A percentile compares a stretch with the other conserved stretches of the same genome.
These are phyloP conservation scores for Antheraea pernyi DNA, from an alignment of 1,140 invertebrate genomes.

Conservation along the genomic window DNA sequence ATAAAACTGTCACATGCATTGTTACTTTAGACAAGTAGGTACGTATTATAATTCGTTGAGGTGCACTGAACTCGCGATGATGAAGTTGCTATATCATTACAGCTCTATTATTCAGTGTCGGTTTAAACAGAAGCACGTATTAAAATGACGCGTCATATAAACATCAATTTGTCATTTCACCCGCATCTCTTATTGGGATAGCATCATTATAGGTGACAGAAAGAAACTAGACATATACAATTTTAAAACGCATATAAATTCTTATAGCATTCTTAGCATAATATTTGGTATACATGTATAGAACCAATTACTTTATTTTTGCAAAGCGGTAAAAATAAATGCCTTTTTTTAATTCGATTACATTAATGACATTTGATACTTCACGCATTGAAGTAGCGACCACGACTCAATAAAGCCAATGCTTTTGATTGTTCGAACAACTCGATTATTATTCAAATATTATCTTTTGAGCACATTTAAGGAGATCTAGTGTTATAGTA, in stretches of 20 bases:
- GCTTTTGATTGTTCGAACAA: no score
- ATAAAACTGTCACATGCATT: not conserved
- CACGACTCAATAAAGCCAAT: no score
- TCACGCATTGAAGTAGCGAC: no score
- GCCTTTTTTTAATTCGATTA: no score
- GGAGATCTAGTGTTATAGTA: no score
- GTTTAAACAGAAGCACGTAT: slow-evolving; percentile 39
- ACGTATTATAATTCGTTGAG: not conserved
- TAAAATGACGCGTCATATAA: slow-evolving; percentile 52
- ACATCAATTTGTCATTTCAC: slow-evolving; percentile 68
- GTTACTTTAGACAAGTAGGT: not conserved
- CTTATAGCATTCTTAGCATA: not conserved
- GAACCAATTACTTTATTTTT: no score
- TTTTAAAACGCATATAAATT: not conserved
- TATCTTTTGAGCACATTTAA: no score
- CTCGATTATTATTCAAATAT: no score
- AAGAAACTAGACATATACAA: not conserved
- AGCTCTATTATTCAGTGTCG: slow-evolving; percentile 66
- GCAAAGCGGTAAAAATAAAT: no score
- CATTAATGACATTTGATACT: no score
- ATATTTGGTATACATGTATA: no score
- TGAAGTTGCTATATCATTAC: slow-evolving; percentile 45
- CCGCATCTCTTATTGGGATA: slow-evolving; percentile 48
- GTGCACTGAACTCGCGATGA: not conserved
- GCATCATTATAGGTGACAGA: not conserved